These are phyloP conservation scores for Hypomecis punctinalis DNA, from an alignment of 2,888 invertebrate genomes.

Conservation along the genomic window DNA sequence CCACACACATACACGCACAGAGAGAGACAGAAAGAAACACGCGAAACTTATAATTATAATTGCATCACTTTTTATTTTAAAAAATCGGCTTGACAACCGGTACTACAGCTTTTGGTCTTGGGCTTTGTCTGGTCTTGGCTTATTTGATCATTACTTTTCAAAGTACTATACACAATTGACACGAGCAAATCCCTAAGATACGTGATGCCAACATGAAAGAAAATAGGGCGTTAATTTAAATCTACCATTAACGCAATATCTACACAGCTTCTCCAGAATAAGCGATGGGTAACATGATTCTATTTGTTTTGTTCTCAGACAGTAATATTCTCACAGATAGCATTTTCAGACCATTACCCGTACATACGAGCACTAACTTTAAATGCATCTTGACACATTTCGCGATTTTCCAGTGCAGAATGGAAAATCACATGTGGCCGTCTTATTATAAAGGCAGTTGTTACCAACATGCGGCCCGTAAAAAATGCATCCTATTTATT, in stretches of 20 bases:
- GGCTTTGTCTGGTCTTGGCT: too few species aligned
- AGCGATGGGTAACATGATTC: conserved; percentile 1
- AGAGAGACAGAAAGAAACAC: too few species aligned
- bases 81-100: too few species aligned
- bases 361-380: conserved; percentile 24
- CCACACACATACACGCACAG: too few species aligned
- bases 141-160: too few species aligned
- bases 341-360: conserved; percentile 26
- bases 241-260: conserved; percentile 3
- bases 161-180: too few species aligned
- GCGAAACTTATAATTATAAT: too few species aligned
- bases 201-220: too few species aligned
- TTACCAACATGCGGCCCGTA: conserved; percentile 12
- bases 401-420: conserved; percentile 17
- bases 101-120: too few species aligned
- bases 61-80: too few species aligned
- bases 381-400: conserved; percentile 26
- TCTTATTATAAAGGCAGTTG: conserved; percentile 14
- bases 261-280: neutral
- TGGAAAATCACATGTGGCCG: conserved; percentile 24
- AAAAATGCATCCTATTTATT: neutral
- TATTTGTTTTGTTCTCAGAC: conserved; percentile 12
- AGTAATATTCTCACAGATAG: conserved; percentile 17
- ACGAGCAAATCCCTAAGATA: too few species aligned
- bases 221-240: neutral